Evolutionary conservation across 2,113 vertebrate species (phyloP).

Genomic region (Dromaius novaehollandiae): DNA sequence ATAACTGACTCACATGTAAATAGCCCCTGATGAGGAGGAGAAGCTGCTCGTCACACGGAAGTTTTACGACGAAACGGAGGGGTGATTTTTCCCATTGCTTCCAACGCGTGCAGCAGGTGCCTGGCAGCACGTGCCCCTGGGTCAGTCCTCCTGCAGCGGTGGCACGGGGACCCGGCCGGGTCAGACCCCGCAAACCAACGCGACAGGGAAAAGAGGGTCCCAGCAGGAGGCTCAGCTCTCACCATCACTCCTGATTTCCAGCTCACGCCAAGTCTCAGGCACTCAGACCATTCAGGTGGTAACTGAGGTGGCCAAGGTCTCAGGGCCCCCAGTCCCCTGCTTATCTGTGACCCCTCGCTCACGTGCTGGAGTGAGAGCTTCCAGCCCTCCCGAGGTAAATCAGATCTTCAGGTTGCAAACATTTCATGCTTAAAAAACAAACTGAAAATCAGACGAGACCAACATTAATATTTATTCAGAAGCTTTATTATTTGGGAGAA

Average conservation of each 20-base stretch:
- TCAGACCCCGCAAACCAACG: background rate
- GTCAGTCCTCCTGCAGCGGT: too few species aligned
- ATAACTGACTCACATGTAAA: background rate
- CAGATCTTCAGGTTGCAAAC: background rate
- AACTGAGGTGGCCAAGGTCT: background rate
- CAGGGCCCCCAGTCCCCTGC: background rate
- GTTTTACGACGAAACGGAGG: background rate
- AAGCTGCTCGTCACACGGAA: rapidly evolving
- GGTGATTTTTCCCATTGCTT: rapidly evolving
- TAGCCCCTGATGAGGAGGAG: background rate
- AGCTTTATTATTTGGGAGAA: background rate
- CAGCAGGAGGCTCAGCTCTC: too few species aligned
- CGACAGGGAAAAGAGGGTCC: too few species aligned
- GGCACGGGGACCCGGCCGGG: background rate
- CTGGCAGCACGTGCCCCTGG: background rate
- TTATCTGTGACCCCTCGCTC: background rate
- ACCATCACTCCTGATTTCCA: background rate
- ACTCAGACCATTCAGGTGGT: too few species aligned
- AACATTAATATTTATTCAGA: background rate
- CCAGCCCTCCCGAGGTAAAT: background rate
- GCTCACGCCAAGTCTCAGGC: background rate
- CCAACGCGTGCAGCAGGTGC: background rate
- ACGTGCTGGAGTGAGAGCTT: background rate
- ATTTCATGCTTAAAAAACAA: background rate
- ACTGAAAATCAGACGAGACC: background rate